Evolutionary conservation across 92 coral and sea anemone species (phyloP).

Genomic region (Epizoanthus ramosus): DNA sequence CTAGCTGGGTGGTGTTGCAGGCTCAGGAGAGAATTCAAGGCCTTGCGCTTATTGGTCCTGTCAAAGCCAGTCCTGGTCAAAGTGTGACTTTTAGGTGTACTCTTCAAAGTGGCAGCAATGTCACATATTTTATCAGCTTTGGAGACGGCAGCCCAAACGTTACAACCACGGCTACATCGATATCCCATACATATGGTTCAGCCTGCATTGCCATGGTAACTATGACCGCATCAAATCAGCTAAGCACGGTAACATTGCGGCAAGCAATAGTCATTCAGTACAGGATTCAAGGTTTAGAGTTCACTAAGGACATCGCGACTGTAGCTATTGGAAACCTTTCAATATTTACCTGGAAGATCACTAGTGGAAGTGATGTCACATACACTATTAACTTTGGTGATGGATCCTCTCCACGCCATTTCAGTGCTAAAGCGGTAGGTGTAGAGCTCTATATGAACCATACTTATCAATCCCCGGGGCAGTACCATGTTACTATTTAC

Average conservation of each 20-base stretch:
- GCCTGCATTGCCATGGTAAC: constrained; percentile 46
- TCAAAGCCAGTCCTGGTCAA: constrained; percentile 55
- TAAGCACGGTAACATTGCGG: constrained; percentile 22
- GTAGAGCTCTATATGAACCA: constrained; percentile 41
- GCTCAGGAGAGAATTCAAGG: constrained; percentile 77
- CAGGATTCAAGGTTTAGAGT: constrained; percentile 57
- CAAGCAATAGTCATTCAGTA: constrained; percentile 60
- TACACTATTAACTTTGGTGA: constrained; percentile 63
- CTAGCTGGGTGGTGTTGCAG: constrained; percentile 47
- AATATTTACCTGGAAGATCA: constrained; percentile 60
- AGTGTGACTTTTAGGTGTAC: constrained; percentile 30
- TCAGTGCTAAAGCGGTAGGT: constrained; percentile 32
- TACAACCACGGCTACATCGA: constrained; percentile 36
- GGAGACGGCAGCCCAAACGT: constrained; percentile 72
- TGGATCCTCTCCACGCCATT: constrained; percentile 26
- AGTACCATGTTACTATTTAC: constrained; percentile 39
- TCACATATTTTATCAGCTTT: constrained; percentile 58
- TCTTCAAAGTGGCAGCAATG: constrained; percentile 66
- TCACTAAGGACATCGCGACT: constrained; percentile 20
- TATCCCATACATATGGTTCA: constrained; percentile 37
- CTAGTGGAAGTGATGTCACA: constrained; percentile 77
- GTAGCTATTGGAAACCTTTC: constrained; percentile 38
- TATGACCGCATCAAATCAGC: constrained; percentile 68
- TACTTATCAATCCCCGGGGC: constrained; percentile 49
- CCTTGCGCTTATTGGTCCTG: constrained; percentile 50